phyloP scores from a whole-genome alignment of 35 echinoderm and acorn worm genomes.

The Ophiothrix spiculata region DNA sequence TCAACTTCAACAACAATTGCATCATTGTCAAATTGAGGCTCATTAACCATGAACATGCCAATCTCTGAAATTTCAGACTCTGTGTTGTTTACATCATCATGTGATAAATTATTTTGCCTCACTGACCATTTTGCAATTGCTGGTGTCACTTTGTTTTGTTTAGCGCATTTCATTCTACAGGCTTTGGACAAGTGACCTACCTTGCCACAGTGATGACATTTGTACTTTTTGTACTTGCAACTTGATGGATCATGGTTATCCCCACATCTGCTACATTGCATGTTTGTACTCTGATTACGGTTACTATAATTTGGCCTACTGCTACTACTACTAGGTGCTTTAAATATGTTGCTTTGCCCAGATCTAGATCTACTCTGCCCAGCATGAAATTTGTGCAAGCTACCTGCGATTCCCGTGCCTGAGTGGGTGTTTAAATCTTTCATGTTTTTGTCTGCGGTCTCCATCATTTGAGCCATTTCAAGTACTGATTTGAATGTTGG shows the following conservation, averaged over 20 bases:
- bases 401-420: background rate
- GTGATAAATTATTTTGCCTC: background rate
- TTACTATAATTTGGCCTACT: background rate
- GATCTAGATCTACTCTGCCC: background rate
- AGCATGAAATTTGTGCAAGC: background rate
- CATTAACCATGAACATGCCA: background rate
- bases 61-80: background rate
- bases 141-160: background rate
- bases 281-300: background rate
- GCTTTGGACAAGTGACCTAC: conserved; percentile 54
- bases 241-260: background rate
- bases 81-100: background rate
- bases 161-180: background rate
- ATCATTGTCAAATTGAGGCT: conserved; percentile 20
- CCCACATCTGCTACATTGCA: background rate
- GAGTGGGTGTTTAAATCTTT: background rate
- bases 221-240: conserved; percentile 15
- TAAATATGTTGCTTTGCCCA: background rate
- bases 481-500: background rate
- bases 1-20: conserved; percentile 3
- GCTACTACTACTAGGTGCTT: background rate
- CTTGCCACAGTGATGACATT: conserved; percentile 48
- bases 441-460: background rate
- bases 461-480: background rate
- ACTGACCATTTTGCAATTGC: background rate